These are phyloP conservation scores for Sebastes kiyomatsui DNA, from an alignment of 2,797 vertebrate genomes.

Conservation along the genomic window DNA sequence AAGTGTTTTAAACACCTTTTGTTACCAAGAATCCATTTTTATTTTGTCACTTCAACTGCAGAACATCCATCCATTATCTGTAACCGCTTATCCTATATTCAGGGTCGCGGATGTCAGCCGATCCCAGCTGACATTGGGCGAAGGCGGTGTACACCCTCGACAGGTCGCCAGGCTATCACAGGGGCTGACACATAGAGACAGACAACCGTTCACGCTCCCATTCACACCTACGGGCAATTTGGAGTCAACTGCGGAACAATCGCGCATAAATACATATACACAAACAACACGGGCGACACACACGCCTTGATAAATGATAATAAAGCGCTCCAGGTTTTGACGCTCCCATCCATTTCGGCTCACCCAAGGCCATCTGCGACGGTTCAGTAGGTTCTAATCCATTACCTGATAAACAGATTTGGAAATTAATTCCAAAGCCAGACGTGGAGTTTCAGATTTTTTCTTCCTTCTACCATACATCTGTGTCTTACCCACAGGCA, in stretches of 20 bases:
- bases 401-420: conserved; percentile 75
- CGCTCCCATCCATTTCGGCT: conserved; percentile 51
- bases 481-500: conserved; percentile 62
- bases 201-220: too few relatives aligned
- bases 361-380: conserved; percentile 60
- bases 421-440: conserved; percentile 61
- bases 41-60: neutral
- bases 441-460: conserved; percentile 55
- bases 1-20: neutral
- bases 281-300: neutral
- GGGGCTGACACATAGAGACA: too few relatives aligned
- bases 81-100: too few relatives aligned
- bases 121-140: too few relatives aligned
- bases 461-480: conserved; percentile 55
- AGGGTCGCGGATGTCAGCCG: too few relatives aligned
- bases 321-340: conserved; percentile 48
- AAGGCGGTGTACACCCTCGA: too few relatives aligned
- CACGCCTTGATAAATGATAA: conserved; percentile 39
- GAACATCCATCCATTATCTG: neutral
- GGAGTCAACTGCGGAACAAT: neutral
- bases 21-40: conserved; percentile 12
- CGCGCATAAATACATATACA: neutral
- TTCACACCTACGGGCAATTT: too few relatives aligned
- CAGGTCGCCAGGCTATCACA: too few relatives aligned
- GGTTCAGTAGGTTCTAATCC: conserved; percentile 64